These are phyloP conservation scores for Xenopus borealis DNA, from an alignment of 2,113 vertebrate species.

Conservation along the genomic window DNA sequence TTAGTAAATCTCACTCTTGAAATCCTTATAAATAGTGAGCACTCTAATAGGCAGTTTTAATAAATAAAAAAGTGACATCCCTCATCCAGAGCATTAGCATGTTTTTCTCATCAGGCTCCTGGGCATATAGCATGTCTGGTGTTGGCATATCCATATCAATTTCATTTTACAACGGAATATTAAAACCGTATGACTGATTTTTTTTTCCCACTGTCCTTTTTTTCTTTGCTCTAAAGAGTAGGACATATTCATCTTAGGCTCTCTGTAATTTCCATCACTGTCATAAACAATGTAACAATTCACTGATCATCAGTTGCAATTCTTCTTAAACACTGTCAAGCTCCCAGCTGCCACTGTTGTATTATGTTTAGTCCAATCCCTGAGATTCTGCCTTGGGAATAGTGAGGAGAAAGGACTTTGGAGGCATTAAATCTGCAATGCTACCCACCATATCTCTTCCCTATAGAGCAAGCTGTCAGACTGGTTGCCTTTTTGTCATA, in stretches of 20 bases:
- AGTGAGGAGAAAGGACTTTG: slow-evolving; percentile 67
- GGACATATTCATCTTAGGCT: slow-evolving; percentile 61
- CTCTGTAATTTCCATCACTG: slow-evolving; percentile 71
- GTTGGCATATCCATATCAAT: slow-evolving; percentile 32
- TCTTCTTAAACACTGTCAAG: slow-evolving; percentile 72
- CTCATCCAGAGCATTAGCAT: not conserved
- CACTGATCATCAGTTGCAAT: slow-evolving; percentile 73
- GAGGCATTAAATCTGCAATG: slow-evolving; percentile 74
- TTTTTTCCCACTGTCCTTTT: slow-evolving; percentile 55
- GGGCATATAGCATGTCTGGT: slow-evolving; percentile 14
- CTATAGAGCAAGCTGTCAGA: slow-evolving; percentile 79
- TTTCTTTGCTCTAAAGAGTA: slow-evolving; percentile 61
- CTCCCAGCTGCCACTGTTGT: slow-evolving; percentile 74
- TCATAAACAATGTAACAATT: slow-evolving; percentile 70
- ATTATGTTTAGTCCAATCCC: slow-evolving; percentile 63
- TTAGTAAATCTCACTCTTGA: no score
- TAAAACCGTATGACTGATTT: slow-evolving; percentile 45
- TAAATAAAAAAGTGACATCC: not conserved
- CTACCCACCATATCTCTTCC: slow-evolving; percentile 69
- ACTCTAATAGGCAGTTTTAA: no score
- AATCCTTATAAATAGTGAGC: no score
- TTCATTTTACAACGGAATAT: slow-evolving; percentile 24
- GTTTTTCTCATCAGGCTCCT: slow-evolving; percentile 4
- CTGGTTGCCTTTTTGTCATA: slow-evolving; percentile 66
- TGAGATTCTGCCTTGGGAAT: slow-evolving; percentile 71